phyloP scores from a whole-genome alignment of 2,888 invertebrate species.

The Halictus quadricinctus region DNA sequence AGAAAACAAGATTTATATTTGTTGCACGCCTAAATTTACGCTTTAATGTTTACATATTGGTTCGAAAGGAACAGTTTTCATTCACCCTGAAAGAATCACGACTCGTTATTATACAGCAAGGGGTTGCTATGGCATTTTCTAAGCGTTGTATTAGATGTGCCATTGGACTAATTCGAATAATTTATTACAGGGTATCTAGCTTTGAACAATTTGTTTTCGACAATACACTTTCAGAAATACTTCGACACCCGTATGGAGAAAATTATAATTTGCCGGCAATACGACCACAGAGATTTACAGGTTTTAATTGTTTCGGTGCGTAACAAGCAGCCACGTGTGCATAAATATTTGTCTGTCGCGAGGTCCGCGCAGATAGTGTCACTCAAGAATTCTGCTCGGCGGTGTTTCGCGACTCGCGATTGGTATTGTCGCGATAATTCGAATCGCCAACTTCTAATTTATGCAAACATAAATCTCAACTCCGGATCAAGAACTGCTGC shows the following conservation, averaged over 20 bases:
- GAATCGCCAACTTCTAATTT: slow-evolving; percentile 39
- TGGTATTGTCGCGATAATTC: slow-evolving; percentile 9
- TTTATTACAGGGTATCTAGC: not conserved
- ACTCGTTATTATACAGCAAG: too few relatives aligned
- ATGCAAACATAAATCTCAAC: slow-evolving; percentile 47
- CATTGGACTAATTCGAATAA: not conserved
- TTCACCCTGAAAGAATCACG: too few relatives aligned
- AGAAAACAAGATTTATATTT: not conserved
- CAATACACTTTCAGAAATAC: not conserved
- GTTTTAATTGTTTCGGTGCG: not conserved
- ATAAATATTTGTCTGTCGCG: not conserved
- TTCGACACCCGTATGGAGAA: not conserved
- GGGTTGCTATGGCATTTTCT: too few relatives aligned
- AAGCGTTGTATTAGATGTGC: too few relatives aligned
- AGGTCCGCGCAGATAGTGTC: not conserved
- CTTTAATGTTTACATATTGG: too few relatives aligned
- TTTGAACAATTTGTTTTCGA: too few relatives aligned
- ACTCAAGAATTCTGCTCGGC: not conserved
- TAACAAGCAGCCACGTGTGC: not conserved
- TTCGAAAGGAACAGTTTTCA: too few relatives aligned
- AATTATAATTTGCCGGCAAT: not conserved
- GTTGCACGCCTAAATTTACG: too few relatives aligned
- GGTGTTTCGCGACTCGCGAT: slow-evolving; percentile 5
- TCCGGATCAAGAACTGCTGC: slow-evolving; percentile 20
- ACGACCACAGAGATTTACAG: too few relatives aligned